Evolutionary conservation across 1,140 invertebrate species (phyloP).

Genomic region (Parapsyche elsis): DNA sequence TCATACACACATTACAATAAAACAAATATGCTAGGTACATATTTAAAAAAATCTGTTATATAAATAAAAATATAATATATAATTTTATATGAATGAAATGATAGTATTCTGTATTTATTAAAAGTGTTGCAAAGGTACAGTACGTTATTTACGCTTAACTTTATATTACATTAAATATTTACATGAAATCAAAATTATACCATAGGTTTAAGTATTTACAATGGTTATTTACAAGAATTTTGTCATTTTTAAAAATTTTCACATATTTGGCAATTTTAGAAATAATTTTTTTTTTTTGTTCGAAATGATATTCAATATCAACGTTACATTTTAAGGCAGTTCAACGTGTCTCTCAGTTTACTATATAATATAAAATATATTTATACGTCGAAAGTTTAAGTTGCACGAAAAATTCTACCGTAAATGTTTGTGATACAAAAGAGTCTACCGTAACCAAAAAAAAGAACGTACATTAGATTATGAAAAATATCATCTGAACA

Average conservation of each 20-base stretch:
- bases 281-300: neutral
- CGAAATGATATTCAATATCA: neutral
- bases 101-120: no score
- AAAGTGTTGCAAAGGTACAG: neutral
- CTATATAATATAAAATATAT: no score
- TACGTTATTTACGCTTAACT: no score
- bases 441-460: no score
- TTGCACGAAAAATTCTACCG: no score
- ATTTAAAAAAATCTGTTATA: neutral
- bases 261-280: neutral
- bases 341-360: neutral
- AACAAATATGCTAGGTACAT: neutral
- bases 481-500: no score
- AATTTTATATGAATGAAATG: no score
- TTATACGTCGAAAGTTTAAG: no score
- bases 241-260: neutral
- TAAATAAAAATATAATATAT: no score
- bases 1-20: constrained; percentile 34
- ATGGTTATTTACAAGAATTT: constrained; percentile 38
- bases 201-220: constrained; percentile 28
- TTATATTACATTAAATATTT: neutral
- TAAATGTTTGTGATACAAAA: no score
- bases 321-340: neutral
- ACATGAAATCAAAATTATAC: neutral
- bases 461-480: no score